Percentiles rank a stretch among this genome's conserved stretches.
These are phyloP conservation scores for Xenentodon cancila DNA, from an alignment of 2,797 vertebrate species.

Conservation along the genomic window DNA sequence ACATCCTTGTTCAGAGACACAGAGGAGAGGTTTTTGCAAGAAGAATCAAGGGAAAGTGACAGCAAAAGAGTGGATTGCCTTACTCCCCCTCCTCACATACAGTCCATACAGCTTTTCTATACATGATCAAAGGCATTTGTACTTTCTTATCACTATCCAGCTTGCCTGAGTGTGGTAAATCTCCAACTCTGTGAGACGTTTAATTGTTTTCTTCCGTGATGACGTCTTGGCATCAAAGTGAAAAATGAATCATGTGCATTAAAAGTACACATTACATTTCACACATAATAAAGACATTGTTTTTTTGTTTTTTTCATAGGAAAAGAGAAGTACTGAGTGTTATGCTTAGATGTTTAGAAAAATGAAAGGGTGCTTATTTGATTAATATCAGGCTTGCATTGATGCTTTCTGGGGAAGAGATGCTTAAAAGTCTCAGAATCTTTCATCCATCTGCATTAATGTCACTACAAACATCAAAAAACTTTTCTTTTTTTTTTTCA, in stretches of 20 bases:
- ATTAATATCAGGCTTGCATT: neutral
- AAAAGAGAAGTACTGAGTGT: neutral
- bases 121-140: slow-evolving; percentile 58
- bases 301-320: neutral
- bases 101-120: slow-evolving; percentile 25
- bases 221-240: neutral
- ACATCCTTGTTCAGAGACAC: slow-evolving; percentile 27
- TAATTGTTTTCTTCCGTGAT: slow-evolving; percentile 12
- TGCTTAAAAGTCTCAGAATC: neutral
- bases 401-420: neutral
- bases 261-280: neutral
- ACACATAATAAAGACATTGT: neutral
- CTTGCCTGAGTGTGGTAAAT: slow-evolving; percentile 33
- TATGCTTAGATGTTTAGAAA: neutral
- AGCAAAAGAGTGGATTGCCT: slow-evolving; percentile 1
- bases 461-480: neutral
- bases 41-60: slow-evolving; percentile 30
- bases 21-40: slow-evolving; percentile 20
- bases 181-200: neutral
- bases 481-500: neutral
- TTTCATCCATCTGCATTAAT: neutral
- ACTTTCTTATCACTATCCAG: slow-evolving; percentile 46
- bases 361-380: neutral
- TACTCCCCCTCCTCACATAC: neutral
- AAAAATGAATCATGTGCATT: neutral